Evolutionary conservation across 2,797 vertebrate species (phyloP).

Genomic region (Menidia menidia): DNA sequence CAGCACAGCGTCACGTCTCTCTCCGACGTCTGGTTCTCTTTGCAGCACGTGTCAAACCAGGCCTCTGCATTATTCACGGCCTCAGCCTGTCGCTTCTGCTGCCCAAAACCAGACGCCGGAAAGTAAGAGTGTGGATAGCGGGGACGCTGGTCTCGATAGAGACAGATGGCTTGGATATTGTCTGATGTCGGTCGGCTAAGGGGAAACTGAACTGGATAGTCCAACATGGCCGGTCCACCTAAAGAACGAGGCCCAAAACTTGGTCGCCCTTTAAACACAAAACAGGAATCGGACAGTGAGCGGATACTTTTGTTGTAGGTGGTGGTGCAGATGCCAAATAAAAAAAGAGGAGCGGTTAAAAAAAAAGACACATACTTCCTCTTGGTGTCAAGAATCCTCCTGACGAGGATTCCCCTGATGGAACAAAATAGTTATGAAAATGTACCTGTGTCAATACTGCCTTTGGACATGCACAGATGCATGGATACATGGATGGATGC

Average conservation of each 20-base stretch:
- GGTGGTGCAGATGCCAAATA: accelerated
- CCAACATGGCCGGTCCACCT: accelerated
- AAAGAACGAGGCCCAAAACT: conserved; percentile 27
- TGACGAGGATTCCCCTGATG: conserved; percentile 22
- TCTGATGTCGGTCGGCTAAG: conserved; percentile 59
- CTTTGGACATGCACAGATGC: not conserved
- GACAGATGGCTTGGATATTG: conserved; percentile 78
- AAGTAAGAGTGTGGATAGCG: conserved; percentile 70
- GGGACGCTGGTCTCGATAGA: conserved; percentile 65
- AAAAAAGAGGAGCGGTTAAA: not conserved
- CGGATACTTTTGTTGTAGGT: not conserved
- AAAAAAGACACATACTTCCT: conserved; percentile 43
- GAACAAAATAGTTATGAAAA: conserved; percentile 4
- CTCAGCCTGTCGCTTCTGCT: conserved; percentile 37
- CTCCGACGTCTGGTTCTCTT: conserved; percentile 46
- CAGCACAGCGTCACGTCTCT: conserved; percentile 74
- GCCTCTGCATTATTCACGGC: conserved; percentile 77
- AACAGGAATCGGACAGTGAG: not conserved
- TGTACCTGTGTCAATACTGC: not conserved
- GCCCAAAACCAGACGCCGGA: conserved; percentile 53
- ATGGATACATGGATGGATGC: not conserved
- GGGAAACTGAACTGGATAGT: conserved; percentile 72
- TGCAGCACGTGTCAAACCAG: conserved; percentile 78
- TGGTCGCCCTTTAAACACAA: conserved; percentile 35
- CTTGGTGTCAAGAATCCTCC: conserved; percentile 8